Conservation (phyloP, 2,113 vertebrate species). For the Campylomormyrus numenius region DNA sequence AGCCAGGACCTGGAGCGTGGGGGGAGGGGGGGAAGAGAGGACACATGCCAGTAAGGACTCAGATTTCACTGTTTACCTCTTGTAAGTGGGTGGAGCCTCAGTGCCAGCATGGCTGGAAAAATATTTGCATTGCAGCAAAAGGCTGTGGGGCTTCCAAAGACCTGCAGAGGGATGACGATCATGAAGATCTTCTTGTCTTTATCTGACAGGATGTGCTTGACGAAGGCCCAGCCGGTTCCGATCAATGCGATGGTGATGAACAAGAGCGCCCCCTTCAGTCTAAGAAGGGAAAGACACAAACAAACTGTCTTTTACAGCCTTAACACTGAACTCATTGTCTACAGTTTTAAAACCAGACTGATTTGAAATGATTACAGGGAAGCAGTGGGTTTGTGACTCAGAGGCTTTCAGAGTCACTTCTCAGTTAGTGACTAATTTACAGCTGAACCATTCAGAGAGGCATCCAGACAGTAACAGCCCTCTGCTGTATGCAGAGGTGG, state of each 20-base stretch:
- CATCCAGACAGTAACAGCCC: neutral
- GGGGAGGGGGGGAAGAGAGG: neutral
- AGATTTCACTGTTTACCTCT: neutral
- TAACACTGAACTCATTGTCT: neutral
- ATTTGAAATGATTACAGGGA: neutral
- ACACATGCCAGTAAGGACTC: neutral
- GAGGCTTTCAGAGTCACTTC: neutral
- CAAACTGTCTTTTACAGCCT: neutral
- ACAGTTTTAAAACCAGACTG: neutral
- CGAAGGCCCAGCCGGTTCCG: constrained; percentile 81
- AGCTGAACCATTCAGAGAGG: neutral
- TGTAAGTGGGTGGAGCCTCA: neutral
- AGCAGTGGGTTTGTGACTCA: neutral
- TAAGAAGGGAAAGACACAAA: constrained; percentile 37
- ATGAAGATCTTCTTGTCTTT: constrained; percentile 88
- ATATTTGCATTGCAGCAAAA: neutral
- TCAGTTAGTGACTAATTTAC: neutral
- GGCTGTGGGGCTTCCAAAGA: constrained; percentile 30
- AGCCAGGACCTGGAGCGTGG: constrained; percentile 64
- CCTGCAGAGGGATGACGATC: constrained; percentile 83
- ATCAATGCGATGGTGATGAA: constrained; percentile 78
- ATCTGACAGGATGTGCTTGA: constrained; percentile 75
- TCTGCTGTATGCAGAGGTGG: neutral
- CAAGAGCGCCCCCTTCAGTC: constrained; percentile 77
- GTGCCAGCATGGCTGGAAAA: neutral